Conservation (phyloP, 2,888 invertebrate genomes). For the Eupeodes latifasciatus region DNA sequence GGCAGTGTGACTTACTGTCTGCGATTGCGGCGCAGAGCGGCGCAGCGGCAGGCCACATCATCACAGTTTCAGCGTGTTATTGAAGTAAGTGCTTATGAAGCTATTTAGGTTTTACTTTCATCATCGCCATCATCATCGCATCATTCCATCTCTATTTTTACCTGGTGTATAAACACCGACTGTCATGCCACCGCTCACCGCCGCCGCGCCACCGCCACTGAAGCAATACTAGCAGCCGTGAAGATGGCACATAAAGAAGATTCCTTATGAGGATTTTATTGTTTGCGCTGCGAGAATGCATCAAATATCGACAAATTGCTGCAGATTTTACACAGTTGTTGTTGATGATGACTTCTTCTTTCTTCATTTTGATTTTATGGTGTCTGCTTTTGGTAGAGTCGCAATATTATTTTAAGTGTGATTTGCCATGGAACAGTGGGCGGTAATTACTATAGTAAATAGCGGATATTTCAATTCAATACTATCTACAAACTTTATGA, state of each 20-base stretch:
- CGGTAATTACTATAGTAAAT: conserved; percentile 45
- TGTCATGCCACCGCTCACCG: background rate
- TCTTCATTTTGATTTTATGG: conserved; percentile 3
- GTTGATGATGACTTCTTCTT: background rate
- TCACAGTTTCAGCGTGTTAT: conserved; percentile 5
- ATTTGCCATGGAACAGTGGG: conserved; percentile 49
- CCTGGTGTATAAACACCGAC: conserved; percentile 34
- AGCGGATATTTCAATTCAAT: conserved; percentile 1
- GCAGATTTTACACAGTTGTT: conserved; percentile 69
- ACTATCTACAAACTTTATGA: background rate
- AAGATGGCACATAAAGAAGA: conserved; percentile 33
- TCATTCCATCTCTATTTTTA: conserved; percentile 54
- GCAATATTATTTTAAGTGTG: conserved; percentile 29
- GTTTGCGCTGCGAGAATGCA: conserved; percentile 68
- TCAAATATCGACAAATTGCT: conserved; percentile 74
- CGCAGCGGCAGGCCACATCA: background rate
- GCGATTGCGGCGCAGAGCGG: background rate
- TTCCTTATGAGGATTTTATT: conserved; percentile 60
- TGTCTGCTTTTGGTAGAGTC: conserved; percentile 46
- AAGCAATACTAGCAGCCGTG: background rate
- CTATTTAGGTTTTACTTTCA: conserved; percentile 75
- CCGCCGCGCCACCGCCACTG: background rate
- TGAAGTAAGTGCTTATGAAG: conserved; percentile 53
- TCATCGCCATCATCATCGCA: conserved; percentile 17
- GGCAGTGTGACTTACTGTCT: conserved; percentile 32